phyloP scores from a whole-genome alignment of 2,888 invertebrate species.

The Herminia tarsipennalis region DNA sequence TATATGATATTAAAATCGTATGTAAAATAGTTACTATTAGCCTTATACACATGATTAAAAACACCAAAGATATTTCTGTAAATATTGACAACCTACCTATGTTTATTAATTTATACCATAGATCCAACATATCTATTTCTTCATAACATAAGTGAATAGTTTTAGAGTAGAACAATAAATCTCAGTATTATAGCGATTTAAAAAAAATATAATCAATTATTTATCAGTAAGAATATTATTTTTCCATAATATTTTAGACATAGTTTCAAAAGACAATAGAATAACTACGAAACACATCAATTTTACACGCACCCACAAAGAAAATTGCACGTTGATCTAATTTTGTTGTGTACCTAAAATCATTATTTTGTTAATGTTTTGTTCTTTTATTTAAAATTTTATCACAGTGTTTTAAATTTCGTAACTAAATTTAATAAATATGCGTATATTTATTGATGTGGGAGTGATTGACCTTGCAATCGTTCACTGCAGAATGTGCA shows the following conservation, averaged over 20 bases:
- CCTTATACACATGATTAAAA: slow-evolving; percentile 26
- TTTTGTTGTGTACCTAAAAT: neutral
- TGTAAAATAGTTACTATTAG: slow-evolving; percentile 48
- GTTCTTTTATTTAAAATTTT: slow-evolving; percentile 2
- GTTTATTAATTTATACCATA: slow-evolving; percentile 41
- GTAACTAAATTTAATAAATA: neutral
- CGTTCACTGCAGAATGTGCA: slow-evolving; percentile 10
- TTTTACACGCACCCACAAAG: slow-evolving; percentile 1
- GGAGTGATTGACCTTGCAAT: slow-evolving; percentile 2
- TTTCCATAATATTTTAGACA: slow-evolving; percentile 17
- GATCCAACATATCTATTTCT: slow-evolving; percentile 28
- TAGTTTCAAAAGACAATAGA: slow-evolving; percentile 11
- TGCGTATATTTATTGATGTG: slow-evolving; percentile 22
- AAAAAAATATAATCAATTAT: slow-evolving; percentile 12
- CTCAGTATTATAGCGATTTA: slow-evolving; percentile 34
- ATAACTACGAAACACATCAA: neutral
- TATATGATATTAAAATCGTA: slow-evolving; percentile 39
- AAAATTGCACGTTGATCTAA: too few species aligned
- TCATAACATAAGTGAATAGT: slow-evolving; percentile 24
- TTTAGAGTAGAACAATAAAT: slow-evolving; percentile 28
- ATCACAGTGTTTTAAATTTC: slow-evolving; percentile 4
- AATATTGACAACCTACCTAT: slow-evolving; percentile 33
- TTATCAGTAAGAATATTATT: slow-evolving; percentile 18
- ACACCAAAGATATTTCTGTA: slow-evolving; percentile 53
- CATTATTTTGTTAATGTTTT: slow-evolving; percentile 4